Evolutionary conservation across 2,797 vertebrate genomes (phyloP), one percentile per base, ranked within the genome.

Genomic region (Crypturellus tataupa): DNA sequence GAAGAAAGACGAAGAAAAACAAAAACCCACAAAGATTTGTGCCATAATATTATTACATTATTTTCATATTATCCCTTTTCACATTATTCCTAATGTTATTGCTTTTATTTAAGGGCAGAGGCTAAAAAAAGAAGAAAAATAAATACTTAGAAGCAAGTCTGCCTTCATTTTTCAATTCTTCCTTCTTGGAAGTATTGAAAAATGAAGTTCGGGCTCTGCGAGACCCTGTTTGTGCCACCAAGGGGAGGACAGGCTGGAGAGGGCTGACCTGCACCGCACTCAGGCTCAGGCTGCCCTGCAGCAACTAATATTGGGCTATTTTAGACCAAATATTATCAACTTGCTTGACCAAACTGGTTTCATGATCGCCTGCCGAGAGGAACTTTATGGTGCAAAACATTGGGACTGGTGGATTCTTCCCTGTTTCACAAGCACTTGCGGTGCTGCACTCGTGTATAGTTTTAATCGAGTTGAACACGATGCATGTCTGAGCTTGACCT

Each of bases 361-460:
- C 4, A 0, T n/a, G 39, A 8, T 2, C 2, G 12, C 10, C 19
- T 29, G 68, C 25, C 39, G n/a, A 17, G 18, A 47, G 6, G 42
- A 33, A 58, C 62, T 59, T 29, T 9, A 10, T 2, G 27, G 25
- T 47, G 15, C 12, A 14, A 90, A 80, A 51, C 2, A 6, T 10
- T 60, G n/a, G 29, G 29, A 19, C 63, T 20, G 9, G 42, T 78
- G 24, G 40, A 25, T 23, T 39, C 39, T 7, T 16, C 56, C 3
- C 3, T 20, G 21, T 3, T 42, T 25, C 40, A 44, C 29, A 86
- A 46, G 64, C 3, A 8, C 4, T 1, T 17, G n/a, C 37, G 47
- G 15, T 23, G 2, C 27, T 1, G 8, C 19, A 5, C 51, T 77
- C 71, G 70, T 51, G 2, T 8, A 18, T 12, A 29, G 3, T 1